Evolutionary conservation across 1,140 invertebrate species (phyloP).

Genomic region (Paracyclopina nana): DNA sequence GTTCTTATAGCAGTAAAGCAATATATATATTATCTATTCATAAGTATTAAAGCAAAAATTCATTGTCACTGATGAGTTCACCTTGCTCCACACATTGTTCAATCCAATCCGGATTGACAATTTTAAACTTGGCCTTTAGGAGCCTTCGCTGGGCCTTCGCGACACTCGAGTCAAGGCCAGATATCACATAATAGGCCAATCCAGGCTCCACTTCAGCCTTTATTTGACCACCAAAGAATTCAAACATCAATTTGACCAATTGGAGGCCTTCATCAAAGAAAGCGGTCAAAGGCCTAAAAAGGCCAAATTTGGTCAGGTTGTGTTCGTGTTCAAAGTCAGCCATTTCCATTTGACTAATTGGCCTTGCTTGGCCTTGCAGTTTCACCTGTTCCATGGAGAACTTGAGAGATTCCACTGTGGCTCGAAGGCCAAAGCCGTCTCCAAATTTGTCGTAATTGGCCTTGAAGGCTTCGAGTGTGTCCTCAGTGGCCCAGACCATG

Average conservation of each 20-base stretch:
- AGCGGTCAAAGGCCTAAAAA: background rate
- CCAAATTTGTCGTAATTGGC: slow-evolving; percentile 8
- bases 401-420: background rate
- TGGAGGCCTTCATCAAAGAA: slow-evolving; percentile 1
- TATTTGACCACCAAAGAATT: slow-evolving; percentile 5
- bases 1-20: too few relatives aligned
- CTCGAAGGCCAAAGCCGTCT: background rate
- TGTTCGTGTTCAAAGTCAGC: slow-evolving; percentile 6
- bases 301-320: background rate
- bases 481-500: background rate
- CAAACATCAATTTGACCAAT: background rate
- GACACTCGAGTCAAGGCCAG: background rate
- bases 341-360: background rate
- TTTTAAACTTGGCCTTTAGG: too few relatives aligned
- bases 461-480: background rate
- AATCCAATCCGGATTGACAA: too few relatives aligned
- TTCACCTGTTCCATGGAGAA: slow-evolving; percentile 4
- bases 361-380: background rate
- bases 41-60: too few relatives aligned
- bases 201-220: background rate
- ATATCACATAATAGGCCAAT: background rate
- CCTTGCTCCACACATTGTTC: too few relatives aligned
- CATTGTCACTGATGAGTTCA: too few relatives aligned
- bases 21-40: too few relatives aligned
- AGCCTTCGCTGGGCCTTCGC: background rate